A percentile compares a stretch with the other conserved stretches of the same genome.
phyloP scores from a whole-genome alignment of 2,797 vertebrate genomes.

The Phataginus tricuspis region DNA sequence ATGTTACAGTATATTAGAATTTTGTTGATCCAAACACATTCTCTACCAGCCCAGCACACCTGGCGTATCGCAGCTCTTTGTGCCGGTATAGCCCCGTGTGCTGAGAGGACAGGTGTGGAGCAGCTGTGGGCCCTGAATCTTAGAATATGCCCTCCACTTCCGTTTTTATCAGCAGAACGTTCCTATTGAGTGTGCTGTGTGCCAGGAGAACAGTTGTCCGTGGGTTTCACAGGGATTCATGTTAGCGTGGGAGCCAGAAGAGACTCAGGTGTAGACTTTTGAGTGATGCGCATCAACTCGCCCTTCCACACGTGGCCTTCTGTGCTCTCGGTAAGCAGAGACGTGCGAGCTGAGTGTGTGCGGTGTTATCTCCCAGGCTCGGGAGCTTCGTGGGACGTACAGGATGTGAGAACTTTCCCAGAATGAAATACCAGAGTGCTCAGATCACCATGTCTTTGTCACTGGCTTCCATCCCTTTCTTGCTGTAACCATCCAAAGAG shows the following conservation, averaged over 20 bases:
- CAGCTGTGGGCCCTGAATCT: neutral
- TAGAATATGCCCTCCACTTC: neutral
- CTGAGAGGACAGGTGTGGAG: neutral
- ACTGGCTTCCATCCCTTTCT: neutral
- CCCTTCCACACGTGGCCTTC: neutral
- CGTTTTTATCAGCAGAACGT: neutral
- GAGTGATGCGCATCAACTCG: neutral
- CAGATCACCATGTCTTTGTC: neutral
- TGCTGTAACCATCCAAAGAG: neutral
- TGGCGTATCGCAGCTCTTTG: neutral
- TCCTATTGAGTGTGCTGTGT: neutral
- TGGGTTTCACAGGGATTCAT: neutral
- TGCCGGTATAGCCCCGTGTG: fast-evolving
- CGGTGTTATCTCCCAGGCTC: neutral
- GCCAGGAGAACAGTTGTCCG: neutral
- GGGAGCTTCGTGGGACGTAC: neutral
- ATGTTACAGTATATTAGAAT: neutral
- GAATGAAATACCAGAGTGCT: neutral
- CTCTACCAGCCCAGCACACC: neutral
- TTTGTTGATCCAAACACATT: neutral
- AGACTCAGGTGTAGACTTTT: neutral
- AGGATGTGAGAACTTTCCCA: neutral
- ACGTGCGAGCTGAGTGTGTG: neutral
- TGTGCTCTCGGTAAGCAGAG: neutral
- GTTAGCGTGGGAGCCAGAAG: neutral